These are phyloP conservation scores for Agrilus biguttatus DNA, from an alignment of 2,888 invertebrate genomes.

Conservation along the genomic window DNA sequence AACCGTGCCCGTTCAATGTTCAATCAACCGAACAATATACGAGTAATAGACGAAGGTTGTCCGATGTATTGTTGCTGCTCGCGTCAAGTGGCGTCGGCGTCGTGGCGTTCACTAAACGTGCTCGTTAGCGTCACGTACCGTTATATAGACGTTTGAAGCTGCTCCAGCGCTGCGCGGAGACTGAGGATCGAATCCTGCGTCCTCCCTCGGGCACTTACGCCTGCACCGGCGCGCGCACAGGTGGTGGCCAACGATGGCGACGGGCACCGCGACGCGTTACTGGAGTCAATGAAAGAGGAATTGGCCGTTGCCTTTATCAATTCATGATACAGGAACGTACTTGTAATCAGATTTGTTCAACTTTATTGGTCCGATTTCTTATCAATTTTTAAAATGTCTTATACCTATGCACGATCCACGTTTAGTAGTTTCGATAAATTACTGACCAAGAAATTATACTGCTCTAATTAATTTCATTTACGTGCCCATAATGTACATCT, in stretches of 20 bases:
- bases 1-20: background rate
- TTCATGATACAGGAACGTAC: too few species aligned
- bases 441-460: too few species aligned
- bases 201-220: slow-evolving; percentile 19
- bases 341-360: too few species aligned
- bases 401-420: too few species aligned
- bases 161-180: slow-evolving; percentile 28
- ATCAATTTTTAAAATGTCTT: too few species aligned
- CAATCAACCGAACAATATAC: background rate
- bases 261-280: slow-evolving; percentile 10
- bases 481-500: too few species aligned
- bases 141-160: slow-evolving; percentile 22
- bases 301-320: background rate
- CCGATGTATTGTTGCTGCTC: background rate
- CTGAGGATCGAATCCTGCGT: slow-evolving; percentile 28
- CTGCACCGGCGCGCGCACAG: slow-evolving; percentile 27
- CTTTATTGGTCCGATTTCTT: too few species aligned
- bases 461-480: too few species aligned
- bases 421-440: too few species aligned
- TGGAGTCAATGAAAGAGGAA: slow-evolving; percentile 4
- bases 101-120: slow-evolving; percentile 22
- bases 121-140: slow-evolving; percentile 19
- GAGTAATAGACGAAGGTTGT: background rate
- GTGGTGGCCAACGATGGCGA: slow-evolving; percentile 18
- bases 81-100: slow-evolving; percentile 15